Evolutionary conservation across 2,113 vertebrate genomes (phyloP), one percentile per base, ranked within the genome.

Genomic region (Perca flavescens): DNA sequence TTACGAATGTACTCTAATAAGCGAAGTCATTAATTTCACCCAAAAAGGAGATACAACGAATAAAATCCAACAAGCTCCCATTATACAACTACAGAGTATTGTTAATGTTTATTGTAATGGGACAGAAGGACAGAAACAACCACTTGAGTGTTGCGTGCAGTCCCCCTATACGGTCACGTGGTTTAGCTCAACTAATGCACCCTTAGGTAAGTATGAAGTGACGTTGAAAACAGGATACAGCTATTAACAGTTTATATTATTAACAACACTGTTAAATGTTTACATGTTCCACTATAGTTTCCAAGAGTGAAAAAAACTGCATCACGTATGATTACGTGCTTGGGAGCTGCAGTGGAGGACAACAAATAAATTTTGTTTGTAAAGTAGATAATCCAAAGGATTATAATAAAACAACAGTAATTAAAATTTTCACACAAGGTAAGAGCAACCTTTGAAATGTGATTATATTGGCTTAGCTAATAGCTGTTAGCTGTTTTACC

Each of bases 61-160:
- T 3, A 0, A 62, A 0, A 88, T 95, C 78, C n/a, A 15, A 52
- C 3, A 46, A 28, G 88, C 82, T 25, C 93, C 94, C 2, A 77
- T 43, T 74, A 47, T 94, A 21, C 62, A 12, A 70, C 73, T 88
- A 9, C 17, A n/a, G 2, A 34, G 15, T 7, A 0, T 13, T 52
- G 0, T 89, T 12, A 85, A 87, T 2, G 52, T 76, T 21, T 0
- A 36, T 25, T 93, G 92, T 28, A 0, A 3, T 2, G 36, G 12
- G 62, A 25, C n/a, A 9, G 17, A 3, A 0, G 52, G 28, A 21
- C 0, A 0, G 0, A 43, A 0, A 1, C 3, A 52, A 46, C 0
- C 1, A 19, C 65, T 93, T 7, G 0, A 11, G 2, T 94, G 93
- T 47, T 94, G 93, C 46, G 93, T 93, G 50, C 92, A 94, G 72